Evolutionary conservation across 1,140 invertebrate species (phyloP), one percentile per base, ranked within the genome.

Genomic region (Drosophila yakuba): DNA sequence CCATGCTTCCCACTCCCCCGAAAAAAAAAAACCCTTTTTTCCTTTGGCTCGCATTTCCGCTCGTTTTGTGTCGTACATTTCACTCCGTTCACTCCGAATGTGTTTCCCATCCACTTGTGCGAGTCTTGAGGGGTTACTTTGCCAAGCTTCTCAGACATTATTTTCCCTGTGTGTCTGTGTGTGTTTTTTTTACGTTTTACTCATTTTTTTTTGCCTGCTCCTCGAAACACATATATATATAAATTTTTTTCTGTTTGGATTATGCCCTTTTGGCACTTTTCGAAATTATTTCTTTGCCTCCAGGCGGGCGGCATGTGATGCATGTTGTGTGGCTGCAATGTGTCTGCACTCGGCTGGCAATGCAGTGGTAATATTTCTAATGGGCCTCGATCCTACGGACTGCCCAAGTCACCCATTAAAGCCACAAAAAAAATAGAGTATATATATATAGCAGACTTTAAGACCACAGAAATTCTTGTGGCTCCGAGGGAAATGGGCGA

Each of bases 211-310:
- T 48, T 44, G 17, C 28, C 36, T 32, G 44, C 52, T 50, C 20
- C 50, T 74, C 64, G 35, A 23, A 23, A 25, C 2, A 32, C 8
- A 8, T 32, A 32, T 32, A 32, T 32, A 32, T 32, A 10, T 32
- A 7, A 3, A 32, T 52, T 28, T 68, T 50, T 48, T 28, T 28
- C 59, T 25, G 61, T 77, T 73, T 68, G 64, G 80, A 83, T 82
- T 88, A 78, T 88, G 83, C 83, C 83, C 83, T 86, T 86, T 86
- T 86, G 83, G 83, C 83, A 86, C 83, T 86, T 88, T 86, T 86
- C 68, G 69, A 88, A 86, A 88, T 86, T 83, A 86, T 86, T 86
- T 88, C 69, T 69, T 60, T 64, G 81, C 75, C 78, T 73, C 36
- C 59, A 51, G 67, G 73, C 75, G 32, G 62, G 43, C 48, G 48